Evolutionary conservation across 2,797 vertebrate genomes (phyloP), one percentile per base, ranked within the genome.

Genomic region (Halcyon leucocephala): DNA sequence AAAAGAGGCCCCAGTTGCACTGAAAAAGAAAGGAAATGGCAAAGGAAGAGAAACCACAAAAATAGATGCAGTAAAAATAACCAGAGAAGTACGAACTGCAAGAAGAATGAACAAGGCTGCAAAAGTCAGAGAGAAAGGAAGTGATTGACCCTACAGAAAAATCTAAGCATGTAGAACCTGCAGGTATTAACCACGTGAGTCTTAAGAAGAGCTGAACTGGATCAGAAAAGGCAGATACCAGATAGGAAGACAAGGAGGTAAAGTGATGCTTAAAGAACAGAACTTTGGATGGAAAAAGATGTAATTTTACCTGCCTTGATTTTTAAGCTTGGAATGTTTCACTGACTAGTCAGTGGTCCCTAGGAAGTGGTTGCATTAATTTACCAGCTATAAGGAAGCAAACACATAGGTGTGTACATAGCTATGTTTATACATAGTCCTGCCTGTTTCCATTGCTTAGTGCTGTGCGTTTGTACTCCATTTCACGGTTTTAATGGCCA

Each of bases 31-130:
- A 76, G 76, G 71, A 95, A 86, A 52, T 21, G 62, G 48, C 64
- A 51, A 57, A 81, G 62, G 28, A 89, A 72, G 26, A 64, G 33
- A 84, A 81, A 25, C 8, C 42, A 82, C 26, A 60, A 89, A 86
- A 93, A 82, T 4, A 76, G 48, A 73, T 72, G 29, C 42, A 85
- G 46, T 42, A 97, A 90, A 91, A 93, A 49, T 71, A 91, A 86
- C 28, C 10, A 33, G 24, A 83, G 72, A 67, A 37, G 35, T 80
- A 78, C 25, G 65, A 96, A 81, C 22, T 48, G 57, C 64, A 88
- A 84, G 54, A 89, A 91, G 41, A 79, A 87, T 28, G 37, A 61
- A 71, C 20, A 67, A 51, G 54, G 33, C 49, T 3, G 5, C n/a
- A 84, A 60, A 58, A 84, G 7, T 21, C n/a, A 57, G 39, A 28